Evolutionary conservation across 2,888 invertebrate genomes (phyloP), one percentile per base, ranked within the genome.

Genomic region (Papilio gigon): DNA sequence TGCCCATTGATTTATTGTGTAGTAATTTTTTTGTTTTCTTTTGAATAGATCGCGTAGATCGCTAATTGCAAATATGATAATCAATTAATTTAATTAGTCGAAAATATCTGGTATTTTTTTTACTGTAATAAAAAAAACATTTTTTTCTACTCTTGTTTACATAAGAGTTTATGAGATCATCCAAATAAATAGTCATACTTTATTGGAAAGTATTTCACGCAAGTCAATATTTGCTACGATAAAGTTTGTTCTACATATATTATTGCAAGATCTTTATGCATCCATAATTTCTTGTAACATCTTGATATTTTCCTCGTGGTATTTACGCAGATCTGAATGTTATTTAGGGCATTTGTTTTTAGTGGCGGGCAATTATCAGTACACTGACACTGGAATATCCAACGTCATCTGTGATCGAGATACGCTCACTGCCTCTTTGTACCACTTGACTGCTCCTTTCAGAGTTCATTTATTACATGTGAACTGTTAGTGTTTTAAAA

Each of bases 281-380:
- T 53, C 17, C 53, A n/a, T 25, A 53, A 30, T 53, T 53, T 53
- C 30, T 53, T 53, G 53, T 30, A 30, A 53, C 47, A 47, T 50
- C 35, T 22, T 30, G 50, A 53, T 40, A 67, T 60, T 61, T 61
- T 61, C 53, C 30, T 30, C 60, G 27, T 47, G 50, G 58, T 37
- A 66, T 63, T 27, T 42, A 50, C 50, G 53, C 63, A 25, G 59
- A 47, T 67, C 20, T 50, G 56, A 78, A 73, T 81, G 81, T 80
- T 87, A 87, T 88, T 85, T 83, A 76, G 84, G 79, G 77, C 83
- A 75, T 79, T 73, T 78, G 79, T 77, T 80, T 84, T 82, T 82
- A 78, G 77, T 76, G 73, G 78, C 77, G 73, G 75, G 77, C 83
- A 85, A 87, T 88, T 83, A 84, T 74, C 76, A 80, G 87, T 81